Evolutionary conservation across 2,888 invertebrate genomes (phyloP), one percentile per base, ranked within the genome.

Genomic region (Archips crataeganus): DNA sequence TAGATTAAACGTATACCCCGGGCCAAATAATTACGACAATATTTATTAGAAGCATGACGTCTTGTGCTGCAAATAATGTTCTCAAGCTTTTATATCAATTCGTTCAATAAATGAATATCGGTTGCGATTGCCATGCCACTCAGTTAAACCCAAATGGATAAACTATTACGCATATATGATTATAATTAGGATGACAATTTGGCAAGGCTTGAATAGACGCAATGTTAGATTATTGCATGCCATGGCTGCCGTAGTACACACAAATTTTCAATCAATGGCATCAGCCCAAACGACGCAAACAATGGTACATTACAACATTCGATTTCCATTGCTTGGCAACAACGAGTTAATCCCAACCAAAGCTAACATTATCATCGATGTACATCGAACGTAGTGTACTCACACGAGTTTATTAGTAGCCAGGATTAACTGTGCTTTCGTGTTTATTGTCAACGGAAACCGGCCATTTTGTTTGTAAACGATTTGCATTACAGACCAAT

Each of bases 401-500:
- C 36, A 36, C 65, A 15, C 11, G 23, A 65, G 23, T 63, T 71
- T 47, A 67, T 47, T 36, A 62, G 60, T 61, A 61, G 64, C 70
- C 57, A 6, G 76, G 74, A 75, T 54, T 75, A 68, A 75, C 70
- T 62, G 71, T 68, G 76, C 70, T 54, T 67, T 66, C 71, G 47
- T 71, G 78, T 81, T 78, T 77, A 79, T 82, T 81, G 77, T 78
- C 75, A 81, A 81, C 79, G 82, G 79, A 79, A 82, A 80, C 77
- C 77, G 77, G 73, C 71, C 59, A 51, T 78, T 64, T 74, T 82
- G 81, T 86, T 87, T 83, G 79, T 74, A 57, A 76, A 79, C 75
- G 76, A 81, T 87, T 87, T 84, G 79, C 80, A 84, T 87, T 78
- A 79, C 77, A 78, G 75, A 81, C 63, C 77, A 78, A 79, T 81